Conservation (phyloP, 2,888 invertebrate genomes). For the Kuschelorhynchus macadamiae region DNA sequence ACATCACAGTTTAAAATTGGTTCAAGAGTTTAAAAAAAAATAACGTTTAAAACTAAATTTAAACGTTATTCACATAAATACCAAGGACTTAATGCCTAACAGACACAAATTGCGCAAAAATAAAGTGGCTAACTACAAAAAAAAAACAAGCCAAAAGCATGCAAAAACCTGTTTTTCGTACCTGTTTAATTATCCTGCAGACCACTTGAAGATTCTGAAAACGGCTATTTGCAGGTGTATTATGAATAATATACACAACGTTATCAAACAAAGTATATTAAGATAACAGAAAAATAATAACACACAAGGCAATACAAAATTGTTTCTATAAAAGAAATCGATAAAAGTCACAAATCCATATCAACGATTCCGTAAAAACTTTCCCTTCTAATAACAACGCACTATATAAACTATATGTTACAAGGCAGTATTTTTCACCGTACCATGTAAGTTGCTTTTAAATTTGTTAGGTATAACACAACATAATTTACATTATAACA, state of each 20-base stretch:
- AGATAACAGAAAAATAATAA: slow-evolving; percentile 45
- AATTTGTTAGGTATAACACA: neutral
- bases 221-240: slow-evolving; percentile 1
- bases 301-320: slow-evolving; percentile 43
- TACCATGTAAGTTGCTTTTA: neutral
- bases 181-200: slow-evolving; percentile 30
- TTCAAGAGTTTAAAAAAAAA: too few relatives aligned
- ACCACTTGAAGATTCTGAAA: slow-evolving; percentile 7
- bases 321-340: slow-evolving; percentile 41
- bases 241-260: slow-evolving; percentile 25
- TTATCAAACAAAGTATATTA: slow-evolving; percentile 56
- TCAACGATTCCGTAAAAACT: slow-evolving; percentile 54
- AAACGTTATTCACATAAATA: too few relatives aligned
- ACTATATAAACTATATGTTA: slow-evolving; percentile 52
- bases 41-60: too few relatives aligned
- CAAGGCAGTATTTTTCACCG: slow-evolving; percentile 16
- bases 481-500: neutral
- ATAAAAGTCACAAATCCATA: slow-evolving; percentile 60
- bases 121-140: slow-evolving; percentile 9
- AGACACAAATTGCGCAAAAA: too few relatives aligned
- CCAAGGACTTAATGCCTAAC: too few relatives aligned
- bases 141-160: slow-evolving; percentile 48
- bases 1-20: too few relatives aligned
- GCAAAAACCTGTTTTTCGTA: slow-evolving; percentile 48
- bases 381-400: slow-evolving; percentile 56